Base-by-base conservation (phyloP, 2,797 vertebrate genomes). In the Microctenopoma lineatum region DNA sequence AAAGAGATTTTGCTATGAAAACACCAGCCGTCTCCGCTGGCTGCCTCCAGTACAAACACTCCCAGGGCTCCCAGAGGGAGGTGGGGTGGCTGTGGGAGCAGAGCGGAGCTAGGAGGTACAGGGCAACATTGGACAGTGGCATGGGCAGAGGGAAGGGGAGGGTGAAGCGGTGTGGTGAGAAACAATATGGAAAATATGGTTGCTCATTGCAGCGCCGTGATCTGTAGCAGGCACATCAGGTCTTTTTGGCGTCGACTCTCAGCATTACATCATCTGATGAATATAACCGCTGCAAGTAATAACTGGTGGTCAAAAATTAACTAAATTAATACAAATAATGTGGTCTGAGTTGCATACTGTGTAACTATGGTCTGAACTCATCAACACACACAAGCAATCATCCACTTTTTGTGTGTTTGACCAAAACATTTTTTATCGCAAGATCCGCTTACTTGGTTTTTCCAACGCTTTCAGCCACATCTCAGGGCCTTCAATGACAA, bases 41-140 rank as follows among this genome's bases (percentile, higher is more conserved):
- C 84, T 74, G 83, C 84, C 88, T 87, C 80, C 86, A 88, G 89
- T 75, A 81, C 79, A 92, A 93, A 91, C 89, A 90, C 84, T 89
- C 83, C 83, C 84, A 83, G 86, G 69, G 56, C 67, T 81, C 81
- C 82, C 81, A 84, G 75, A 84, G 86, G 87, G 84, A 83, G 79
- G 79, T 27, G 80, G 83, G 60, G 73, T 32, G 78, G 55, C 71
- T 80, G 79, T 76, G 76, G 79, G 79, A 73, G 64, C 47, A 32
- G 57, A 66, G 62, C 5, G 5, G 56, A 59, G 55, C 29, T n/a
- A 13, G 69, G 26, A 15, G 44, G 54, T 41, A 27, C 58, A 2
- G 26, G 66, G 41, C 34, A 59, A 56, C 69, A 53, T 36, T 65
- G 86, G 70, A 65, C 64, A 46, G 62, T 12, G 50, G 16, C 13